Evolutionary conservation across 2,113 vertebrate species (phyloP).

Genomic region (Ceyx margarethae): DNA sequence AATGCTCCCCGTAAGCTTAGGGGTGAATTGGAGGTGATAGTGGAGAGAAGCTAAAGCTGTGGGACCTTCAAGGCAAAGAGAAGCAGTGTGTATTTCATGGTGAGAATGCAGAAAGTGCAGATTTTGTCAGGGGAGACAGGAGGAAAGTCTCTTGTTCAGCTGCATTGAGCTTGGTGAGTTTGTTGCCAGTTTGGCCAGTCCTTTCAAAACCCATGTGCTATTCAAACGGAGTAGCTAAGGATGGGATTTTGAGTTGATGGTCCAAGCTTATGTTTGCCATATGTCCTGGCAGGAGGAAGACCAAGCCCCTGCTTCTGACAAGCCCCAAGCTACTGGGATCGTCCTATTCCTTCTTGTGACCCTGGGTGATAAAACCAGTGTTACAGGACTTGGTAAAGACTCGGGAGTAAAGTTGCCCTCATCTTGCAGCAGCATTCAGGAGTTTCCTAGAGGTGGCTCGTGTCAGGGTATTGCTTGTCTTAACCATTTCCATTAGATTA

Average conservation of each 20-base stretch:
- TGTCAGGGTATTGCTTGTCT: not conserved
- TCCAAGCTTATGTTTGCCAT: fast-evolving
- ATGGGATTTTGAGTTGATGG: not conserved
- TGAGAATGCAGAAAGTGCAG: not conserved
- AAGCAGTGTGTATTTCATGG: not conserved
- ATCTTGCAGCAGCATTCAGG: not conserved
- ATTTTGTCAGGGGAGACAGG: not conserved
- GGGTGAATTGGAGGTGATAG: constrained; percentile 29
- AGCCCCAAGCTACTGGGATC: not conserved
- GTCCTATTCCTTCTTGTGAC: not conserved
- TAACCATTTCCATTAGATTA: not conserved
- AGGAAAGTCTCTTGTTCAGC: not conserved
- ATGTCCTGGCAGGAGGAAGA: fast-evolving
- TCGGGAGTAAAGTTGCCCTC: not conserved
- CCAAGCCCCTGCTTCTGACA: not conserved
- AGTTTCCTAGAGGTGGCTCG: not conserved
- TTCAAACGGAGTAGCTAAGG: fast-evolving
- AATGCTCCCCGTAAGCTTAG: fast-evolving
- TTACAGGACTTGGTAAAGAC: not conserved
- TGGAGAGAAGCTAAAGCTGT: not conserved
- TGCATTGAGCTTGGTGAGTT: not conserved
- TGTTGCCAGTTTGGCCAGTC: not conserved
- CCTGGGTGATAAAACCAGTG: not conserved
- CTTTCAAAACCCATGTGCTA: not conserved
- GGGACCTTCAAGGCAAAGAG: not conserved